Base-by-base conservation (phyloP, 2,888 invertebrate genomes). In the Coremacera marginata region DNA sequence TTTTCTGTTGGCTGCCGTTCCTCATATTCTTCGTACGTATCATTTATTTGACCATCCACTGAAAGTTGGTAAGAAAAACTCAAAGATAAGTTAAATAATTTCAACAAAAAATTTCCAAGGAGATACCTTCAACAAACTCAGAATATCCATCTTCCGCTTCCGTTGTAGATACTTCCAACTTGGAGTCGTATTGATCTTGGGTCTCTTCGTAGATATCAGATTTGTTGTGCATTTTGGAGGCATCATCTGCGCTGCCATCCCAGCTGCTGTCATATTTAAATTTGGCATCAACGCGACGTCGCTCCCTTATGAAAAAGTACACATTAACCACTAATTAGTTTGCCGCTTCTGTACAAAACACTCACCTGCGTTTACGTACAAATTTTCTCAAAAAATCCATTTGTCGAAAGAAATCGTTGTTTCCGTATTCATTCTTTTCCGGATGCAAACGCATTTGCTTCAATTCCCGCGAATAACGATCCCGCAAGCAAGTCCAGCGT, bases 401-500 rank as follows among this genome's bases (percentile, higher is more conserved):
- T 73, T 86, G 85, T 5, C 82, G 79, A 19, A 87, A 88, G 55
- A 88, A 88, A 11, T 87, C 85, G 77, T 85, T 88, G 25, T 82
- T 83, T 0, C 85, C 87, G 60, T 84, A 87, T 7, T 88, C 86
- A 1, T 79, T 81, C 1, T 76, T 60, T 76, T 77, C 79, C 3
- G 88, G 87, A 79, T 88, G 85, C 57, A 85, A 63, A 0, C 86
- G 85, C 79, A 86, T 81, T 68, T 85, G 85, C 68, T 89, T 88
- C 1, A 90, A 81, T 76, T 90, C 90, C 1, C 89, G 84, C 0
- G 88, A 87, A 78, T 89, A 90, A 9, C 89, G 86, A 80, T 90
- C 90, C 2, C 90, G 84, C 9, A 90, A 79, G 3, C 87, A 88
- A 0, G 88, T 89, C 90, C 90, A 90, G 3, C 89, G 84, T n/a